Percentiles rank a stretch among this genome's conserved stretches.
These are phyloP conservation scores for Cephalopholis sonnerati DNA, from an alignment of 2,113 vertebrate species.

Conservation along the genomic window DNA sequence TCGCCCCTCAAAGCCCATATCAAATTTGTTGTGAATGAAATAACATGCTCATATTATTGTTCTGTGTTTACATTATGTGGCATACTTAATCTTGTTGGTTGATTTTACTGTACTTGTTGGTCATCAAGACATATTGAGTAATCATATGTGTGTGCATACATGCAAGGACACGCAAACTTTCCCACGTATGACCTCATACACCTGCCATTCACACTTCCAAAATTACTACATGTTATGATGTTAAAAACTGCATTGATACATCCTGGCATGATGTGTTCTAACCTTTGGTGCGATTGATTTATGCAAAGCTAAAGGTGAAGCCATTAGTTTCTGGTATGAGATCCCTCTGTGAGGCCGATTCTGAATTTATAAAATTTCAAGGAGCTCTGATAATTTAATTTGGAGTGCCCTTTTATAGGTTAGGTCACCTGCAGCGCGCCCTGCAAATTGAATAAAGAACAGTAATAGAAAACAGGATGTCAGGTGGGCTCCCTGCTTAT, in stretches of 20 bases:
- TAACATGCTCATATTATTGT: not conserved
- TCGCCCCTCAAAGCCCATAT: not conserved
- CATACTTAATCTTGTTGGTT: not conserved
- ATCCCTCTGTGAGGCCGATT: conserved; percentile 81
- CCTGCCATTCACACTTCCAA: conserved; percentile 59
- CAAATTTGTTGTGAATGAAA: not conserved
- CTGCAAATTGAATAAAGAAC: conserved; percentile 90
- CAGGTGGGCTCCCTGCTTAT: conserved; percentile 86
- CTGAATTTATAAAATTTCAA: conserved; percentile 89
- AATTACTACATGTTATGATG: conserved; percentile 65
- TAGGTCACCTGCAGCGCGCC: conserved; percentile 88
- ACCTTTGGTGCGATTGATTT: conserved; percentile 85
- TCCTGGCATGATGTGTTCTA: conserved; percentile 78
- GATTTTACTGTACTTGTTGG: not conserved
- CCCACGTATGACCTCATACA: conserved; percentile 44
- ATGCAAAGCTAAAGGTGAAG: conserved; percentile 84
- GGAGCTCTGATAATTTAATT: conserved; percentile 89
- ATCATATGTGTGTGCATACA: not conserved
- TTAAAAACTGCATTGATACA: conserved; percentile 79
- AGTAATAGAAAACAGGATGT: conserved; percentile 86
- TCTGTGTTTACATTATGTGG: not conserved
- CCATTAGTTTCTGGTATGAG: conserved; percentile 81
- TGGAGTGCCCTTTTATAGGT: conserved; percentile 90
- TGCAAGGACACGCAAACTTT: not conserved
- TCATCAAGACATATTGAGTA: not conserved